These are phyloP conservation scores for Uria aalge DNA, from an alignment of 2,113 vertebrate genomes.

Conservation along the genomic window DNA sequence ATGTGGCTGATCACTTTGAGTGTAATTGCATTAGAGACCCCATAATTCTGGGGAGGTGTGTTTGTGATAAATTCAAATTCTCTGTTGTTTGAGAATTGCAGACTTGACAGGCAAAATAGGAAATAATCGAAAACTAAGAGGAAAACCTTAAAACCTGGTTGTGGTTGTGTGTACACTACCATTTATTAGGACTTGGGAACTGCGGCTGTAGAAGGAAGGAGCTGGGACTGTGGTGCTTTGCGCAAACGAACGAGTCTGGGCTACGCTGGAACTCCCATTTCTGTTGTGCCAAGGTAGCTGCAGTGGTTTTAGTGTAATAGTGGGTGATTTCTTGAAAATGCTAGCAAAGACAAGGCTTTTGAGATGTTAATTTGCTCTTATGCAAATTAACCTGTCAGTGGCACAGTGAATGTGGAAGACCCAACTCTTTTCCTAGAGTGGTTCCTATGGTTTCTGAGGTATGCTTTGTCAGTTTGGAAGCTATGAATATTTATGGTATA, in stretches of 20 bases:
- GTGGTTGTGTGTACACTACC: neutral
- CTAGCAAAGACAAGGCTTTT: slow-evolving; percentile 34
- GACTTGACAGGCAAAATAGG: neutral
- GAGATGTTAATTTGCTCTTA: slow-evolving; percentile 69
- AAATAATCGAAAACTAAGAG: neutral
- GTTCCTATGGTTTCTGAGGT: slow-evolving; percentile 67
- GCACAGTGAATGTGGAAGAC: slow-evolving; percentile 40
- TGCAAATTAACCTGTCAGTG: slow-evolving; percentile 63
- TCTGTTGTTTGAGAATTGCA: neutral
- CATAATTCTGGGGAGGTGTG: neutral
- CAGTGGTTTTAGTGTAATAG: neutral
- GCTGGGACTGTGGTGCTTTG: neutral
- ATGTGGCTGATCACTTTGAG: neutral
- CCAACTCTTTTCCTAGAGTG: slow-evolving; percentile 30
- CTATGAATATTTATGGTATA: slow-evolving; percentile 68
- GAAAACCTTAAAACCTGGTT: neutral
- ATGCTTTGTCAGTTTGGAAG: slow-evolving; percentile 37
- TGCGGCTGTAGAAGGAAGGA: neutral
- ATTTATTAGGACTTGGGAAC: accelerated
- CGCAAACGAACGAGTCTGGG: neutral
- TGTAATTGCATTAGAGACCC: neutral
- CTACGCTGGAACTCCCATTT: neutral
- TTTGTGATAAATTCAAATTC: neutral
- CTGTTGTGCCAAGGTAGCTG: neutral
- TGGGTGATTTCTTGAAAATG: slow-evolving; percentile 44